Evolutionary conservation across 2,797 vertebrate species (phyloP), one percentile per base, ranked within the genome.

Genomic region (Gadopsis marmoratus): DNA sequence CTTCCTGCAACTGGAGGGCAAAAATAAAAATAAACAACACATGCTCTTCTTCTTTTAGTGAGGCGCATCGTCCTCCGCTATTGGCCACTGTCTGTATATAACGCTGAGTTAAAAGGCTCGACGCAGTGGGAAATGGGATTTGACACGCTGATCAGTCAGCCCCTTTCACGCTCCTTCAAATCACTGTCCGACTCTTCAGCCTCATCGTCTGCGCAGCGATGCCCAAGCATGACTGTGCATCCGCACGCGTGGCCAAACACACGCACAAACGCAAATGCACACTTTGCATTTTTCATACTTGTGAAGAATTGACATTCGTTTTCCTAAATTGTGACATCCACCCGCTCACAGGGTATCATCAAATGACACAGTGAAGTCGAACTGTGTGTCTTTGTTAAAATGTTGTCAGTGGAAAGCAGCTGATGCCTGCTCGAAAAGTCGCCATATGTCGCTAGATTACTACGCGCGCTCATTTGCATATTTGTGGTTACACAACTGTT

Each of bases 131-230:
- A 72, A 81, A 85, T 72, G 82, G 66, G 79, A 78, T 79, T 66
- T 61, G 79, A 89, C 19, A 17, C 37, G 4, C 60, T 21, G 84
- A 87, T 88, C 83, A 69, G 75, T 73, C 74, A 50, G 65, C 54
- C 26, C 45, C 2, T 53, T 66, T 76, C 83, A 11, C 29, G 21
- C 70, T 76, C 74, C 66, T 74, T 85, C 83, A 81, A 81, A 80
- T 87, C 81, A 77, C 80, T 71, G 83, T 83, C 81, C 31, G 54
- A 66, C 66, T 74, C 71, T 21, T 70, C 81, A 45, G 80, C 17
- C 78, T 76, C 67, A 17, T 75, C n/a, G 68, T 85, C 51, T 10
- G 6, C 5, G 71, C 78, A 37, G 54, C 74, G 7, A 26, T 26
- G 26, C 26, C 45, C 43, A 6, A 71, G 63, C 78, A 71, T 60